phyloP scores from a whole-genome alignment of 2,113 vertebrate species.

The Sander vitreus region DNA sequence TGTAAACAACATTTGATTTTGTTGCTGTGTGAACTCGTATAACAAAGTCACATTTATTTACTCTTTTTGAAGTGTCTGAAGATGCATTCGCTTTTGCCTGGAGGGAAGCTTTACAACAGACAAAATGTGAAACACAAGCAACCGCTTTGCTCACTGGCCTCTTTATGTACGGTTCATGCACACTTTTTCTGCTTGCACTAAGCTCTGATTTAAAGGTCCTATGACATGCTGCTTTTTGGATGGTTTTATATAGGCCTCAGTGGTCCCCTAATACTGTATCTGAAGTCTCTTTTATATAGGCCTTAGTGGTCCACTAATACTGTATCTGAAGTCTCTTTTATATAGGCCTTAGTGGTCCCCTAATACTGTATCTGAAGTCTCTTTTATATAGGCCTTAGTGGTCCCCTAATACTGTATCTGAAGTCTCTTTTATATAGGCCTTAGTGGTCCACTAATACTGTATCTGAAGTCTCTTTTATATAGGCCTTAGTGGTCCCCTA shows the following conservation, averaged over 20 bases:
- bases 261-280: neutral
- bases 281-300: neutral
- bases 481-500: too few species aligned
- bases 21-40: slow-evolving; percentile 1
- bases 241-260: too few species aligned
- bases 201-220: neutral
- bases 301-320: too few species aligned
- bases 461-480: too few species aligned
- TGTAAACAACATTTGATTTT: slow-evolving; percentile 22
- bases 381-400: too few species aligned
- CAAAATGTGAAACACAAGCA: neutral
- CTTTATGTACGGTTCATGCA: neutral
- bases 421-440: too few species aligned
- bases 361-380: too few species aligned
- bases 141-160: neutral
- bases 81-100: neutral
- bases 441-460: too few species aligned
- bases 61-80: slow-evolving; percentile 20
- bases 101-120: slow-evolving; percentile 2
- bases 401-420: too few species aligned
- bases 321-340: too few species aligned
- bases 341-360: too few species aligned
- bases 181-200: neutral
- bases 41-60: slow-evolving; percentile 9
- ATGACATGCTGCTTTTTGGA: too few species aligned